Percentiles rank a stretch among this genome's conserved stretches.
Conservation (phyloP, 1,140 invertebrate species). For the Sminthurides bifidus region DNA sequence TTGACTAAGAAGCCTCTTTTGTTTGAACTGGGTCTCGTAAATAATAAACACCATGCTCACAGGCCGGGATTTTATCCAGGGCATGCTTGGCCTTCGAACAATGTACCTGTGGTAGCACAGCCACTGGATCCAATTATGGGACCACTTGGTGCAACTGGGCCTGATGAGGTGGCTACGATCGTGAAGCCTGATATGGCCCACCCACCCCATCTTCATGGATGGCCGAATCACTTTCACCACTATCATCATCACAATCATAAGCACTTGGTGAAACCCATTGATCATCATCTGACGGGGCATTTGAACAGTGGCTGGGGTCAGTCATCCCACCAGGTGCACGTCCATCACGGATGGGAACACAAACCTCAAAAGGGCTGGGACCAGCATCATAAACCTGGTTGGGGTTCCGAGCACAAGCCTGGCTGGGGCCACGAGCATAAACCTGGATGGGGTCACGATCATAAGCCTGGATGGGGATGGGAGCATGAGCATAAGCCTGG, state of each 20-base stretch:
- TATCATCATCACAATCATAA: constrained; percentile 5
- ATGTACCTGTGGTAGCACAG: not conserved
- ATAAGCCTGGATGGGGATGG: too few species aligned
- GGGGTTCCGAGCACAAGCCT: not conserved
- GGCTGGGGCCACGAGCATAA: not conserved
- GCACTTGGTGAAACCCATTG: not conserved
- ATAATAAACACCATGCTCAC: constrained; percentile 11
- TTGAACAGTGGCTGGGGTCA: too few species aligned
- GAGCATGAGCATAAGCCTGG: too few species aligned
- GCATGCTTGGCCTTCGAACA: not conserved
- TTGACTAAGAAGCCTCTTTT: constrained; percentile 19
- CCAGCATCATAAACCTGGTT: not conserved
- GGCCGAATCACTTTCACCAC: not conserved
- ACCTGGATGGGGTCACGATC: not conserved
- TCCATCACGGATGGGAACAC: too few species aligned
- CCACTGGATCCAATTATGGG: not conserved
- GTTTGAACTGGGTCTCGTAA: constrained; percentile 17
- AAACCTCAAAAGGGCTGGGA: too few species aligned
- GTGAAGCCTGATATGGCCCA: too few species aligned
- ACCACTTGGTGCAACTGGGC: not conserved
- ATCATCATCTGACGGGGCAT: too few species aligned
- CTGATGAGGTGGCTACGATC: too few species aligned
- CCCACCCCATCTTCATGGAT: not conserved
- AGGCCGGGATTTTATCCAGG: not conserved
- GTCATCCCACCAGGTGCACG: too few species aligned